Base-by-base conservation (phyloP, 2,888 invertebrate species). In the Dioctria linearis region DNA sequence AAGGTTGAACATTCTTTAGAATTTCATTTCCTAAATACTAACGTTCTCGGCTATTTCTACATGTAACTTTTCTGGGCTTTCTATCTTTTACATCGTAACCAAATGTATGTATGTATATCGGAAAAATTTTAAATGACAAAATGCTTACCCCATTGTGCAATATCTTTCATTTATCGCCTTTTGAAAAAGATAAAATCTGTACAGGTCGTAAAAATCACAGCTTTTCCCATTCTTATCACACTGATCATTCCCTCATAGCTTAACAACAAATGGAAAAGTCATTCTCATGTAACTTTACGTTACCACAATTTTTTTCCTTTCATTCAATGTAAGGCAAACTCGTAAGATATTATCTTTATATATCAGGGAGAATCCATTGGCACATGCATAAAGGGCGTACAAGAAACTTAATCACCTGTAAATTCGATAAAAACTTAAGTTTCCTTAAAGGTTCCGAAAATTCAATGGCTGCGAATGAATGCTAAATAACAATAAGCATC, bases 231-330 rank as follows among this genome's bases (percentile, higher is more conserved):
- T n/a, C n/a, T n/a, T n/a, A n/a, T n/a, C n/a, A n/a, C n/a, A n/a
- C n/a, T n/a, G n/a, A n/a, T n/a, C n/a, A n/a, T n/a, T n/a, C n/a
- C n/a, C n/a, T n/a, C n/a, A n/a, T n/a, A n/a, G n/a, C n/a, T n/a
- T n/a, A n/a, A n/a, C n/a, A n/a, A n/a, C 54, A 54, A 54, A 54
- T 54, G 25, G 54, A 57, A 73, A 73, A 57, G 42, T 73, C 73
- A 73, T 73, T 11, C 73, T 40, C 73, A 42, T 73, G 57, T 42
- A 73, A 57, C 57, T 73, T 73, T 73, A 73, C 59, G 57, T 59
- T 57, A 59, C 73, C 11, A 54, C 9, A 11, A 54, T 4, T 54
- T 5, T 11, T 54, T 11, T 5, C 54, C 54, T 5, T 54, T 4
- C 5, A 4, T 11, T 5, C 6, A 54, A 4, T 9, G 9, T 54